Evolutionary conservation across 1,140 invertebrate species (phyloP).

Genomic region (Cryptotermes secundus): DNA sequence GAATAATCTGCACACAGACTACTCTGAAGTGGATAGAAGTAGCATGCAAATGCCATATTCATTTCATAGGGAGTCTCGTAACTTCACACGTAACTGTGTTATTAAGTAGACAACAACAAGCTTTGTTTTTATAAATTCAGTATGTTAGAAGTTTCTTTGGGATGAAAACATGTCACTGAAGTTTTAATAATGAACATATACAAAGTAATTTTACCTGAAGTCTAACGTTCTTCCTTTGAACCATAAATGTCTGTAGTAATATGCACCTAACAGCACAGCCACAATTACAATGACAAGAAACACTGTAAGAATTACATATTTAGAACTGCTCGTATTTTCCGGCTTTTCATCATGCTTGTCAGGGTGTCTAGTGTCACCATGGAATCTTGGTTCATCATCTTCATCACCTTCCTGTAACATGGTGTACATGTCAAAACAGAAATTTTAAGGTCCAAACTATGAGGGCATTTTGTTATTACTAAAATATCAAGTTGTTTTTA

Average conservation of each 20-base stretch:
- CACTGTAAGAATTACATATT: not conserved
- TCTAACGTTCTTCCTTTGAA: not conserved
- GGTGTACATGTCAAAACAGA: not conserved
- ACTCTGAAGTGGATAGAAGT: too few species aligned
- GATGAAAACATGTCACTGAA: too few species aligned
- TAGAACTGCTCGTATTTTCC: not conserved
- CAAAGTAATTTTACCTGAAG: not conserved
- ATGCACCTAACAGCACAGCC: not conserved
- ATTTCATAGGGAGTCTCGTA: too few species aligned
- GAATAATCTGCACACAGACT: too few species aligned
- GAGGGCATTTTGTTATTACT: too few species aligned
- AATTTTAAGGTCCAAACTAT: too few species aligned
- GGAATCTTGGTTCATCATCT: not conserved
- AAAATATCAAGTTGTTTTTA: too few species aligned
- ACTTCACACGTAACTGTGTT: too few species aligned
- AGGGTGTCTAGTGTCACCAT: not conserved
- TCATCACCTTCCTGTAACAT: not conserved
- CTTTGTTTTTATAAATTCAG: too few species aligned
- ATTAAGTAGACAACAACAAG: too few species aligned
- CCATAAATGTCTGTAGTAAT: not conserved
- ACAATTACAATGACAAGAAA: not conserved
- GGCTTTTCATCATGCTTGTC: not conserved
- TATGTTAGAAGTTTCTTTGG: too few species aligned
- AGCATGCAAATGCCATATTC: too few species aligned
- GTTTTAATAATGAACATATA: not conserved